Evolutionary conservation across 2,797 vertebrate genomes (phyloP), one percentile per base, ranked within the genome.

Genomic region (Urocyon cinereoargenteus): DNA sequence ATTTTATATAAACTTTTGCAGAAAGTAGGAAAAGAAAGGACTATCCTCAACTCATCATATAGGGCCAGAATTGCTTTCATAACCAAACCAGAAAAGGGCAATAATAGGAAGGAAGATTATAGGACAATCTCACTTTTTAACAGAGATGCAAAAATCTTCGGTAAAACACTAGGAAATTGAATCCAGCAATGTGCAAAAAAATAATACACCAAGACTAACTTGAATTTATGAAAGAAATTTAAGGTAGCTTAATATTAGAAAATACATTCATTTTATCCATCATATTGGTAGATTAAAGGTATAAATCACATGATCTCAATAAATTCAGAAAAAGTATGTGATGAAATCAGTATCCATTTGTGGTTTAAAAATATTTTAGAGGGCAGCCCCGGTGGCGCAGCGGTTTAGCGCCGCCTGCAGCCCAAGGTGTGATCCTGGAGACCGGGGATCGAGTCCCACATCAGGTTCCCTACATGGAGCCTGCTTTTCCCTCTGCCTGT

Each of bases 201-300:
- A 73, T 73, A 86, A 90, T 79, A 68, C 5, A 86, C n/a, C 28
- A 49, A 83, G 49, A 72, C 11, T 87, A 59, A 88, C 36, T 81
- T 96, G 49, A 95, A 84, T 72, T 89, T 81, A 81, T 66, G 26
- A 36, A 24, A 86, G 36, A 16, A 92, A 86, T 85, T 90, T 85
- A 89, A 81, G 26, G 64, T 19, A 68, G 51, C 53, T 91, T 92
- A 36, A 89, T 73, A 57, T 53, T 66, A 85, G 57, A 92, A 92
- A 92, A 72, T 89, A 51, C 9, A 85, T 81, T 82, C 6, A 73
- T 72, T 92, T 77, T 87, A 78, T 34, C 91, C 22, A 57, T 59
- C 36, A 59, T 78, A 64, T 79, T 28, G 86, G 21, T 59, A 82
- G 14, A 55, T 82, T 83, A 86, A 93, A 83, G 68, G 26, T 86